Percentiles rank a stretch among this genome's conserved stretches.
Evolutionary conservation across 2,888 invertebrate genomes (phyloP).

Genomic region (Rhamnusium bicolor): DNA sequence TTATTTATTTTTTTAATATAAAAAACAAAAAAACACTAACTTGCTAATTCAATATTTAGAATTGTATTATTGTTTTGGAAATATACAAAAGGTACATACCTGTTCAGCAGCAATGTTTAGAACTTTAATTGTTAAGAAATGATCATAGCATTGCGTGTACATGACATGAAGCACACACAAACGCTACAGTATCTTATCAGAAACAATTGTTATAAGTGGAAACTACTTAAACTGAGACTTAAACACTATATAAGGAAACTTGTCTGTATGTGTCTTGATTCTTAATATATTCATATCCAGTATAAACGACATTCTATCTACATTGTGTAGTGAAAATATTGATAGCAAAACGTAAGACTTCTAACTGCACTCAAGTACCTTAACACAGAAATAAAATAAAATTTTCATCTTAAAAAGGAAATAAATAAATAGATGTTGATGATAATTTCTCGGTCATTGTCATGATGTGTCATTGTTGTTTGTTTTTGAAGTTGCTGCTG

Average conservation of each 20-base stretch:
- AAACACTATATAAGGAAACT: background rate
- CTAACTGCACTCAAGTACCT: background rate
- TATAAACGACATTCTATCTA: background rate
- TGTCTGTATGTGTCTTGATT: background rate
- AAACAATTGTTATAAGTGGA: background rate
- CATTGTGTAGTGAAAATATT: background rate
- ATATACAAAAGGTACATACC: background rate
- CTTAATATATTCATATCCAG: background rate
- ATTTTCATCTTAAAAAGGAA: too few relatives aligned
- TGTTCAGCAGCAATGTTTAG: background rate
- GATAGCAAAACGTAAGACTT: background rate
- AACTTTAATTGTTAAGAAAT: background rate
- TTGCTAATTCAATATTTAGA: too few relatives aligned
- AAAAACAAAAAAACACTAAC: too few relatives aligned
- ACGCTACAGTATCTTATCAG: background rate
- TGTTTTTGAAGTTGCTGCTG: too few relatives aligned
- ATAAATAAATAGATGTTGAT: too few relatives aligned
- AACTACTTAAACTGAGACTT: background rate
- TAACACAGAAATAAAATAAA: too few relatives aligned
- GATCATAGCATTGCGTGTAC: background rate
- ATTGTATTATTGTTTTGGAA: too few relatives aligned
- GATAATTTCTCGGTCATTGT: too few relatives aligned
- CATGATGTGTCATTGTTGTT: too few relatives aligned
- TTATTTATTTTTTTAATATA: too few relatives aligned
- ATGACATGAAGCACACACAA: background rate